Conservation (phyloP, 2,797 vertebrate genomes). For the Dryobates pubescens region DNA sequence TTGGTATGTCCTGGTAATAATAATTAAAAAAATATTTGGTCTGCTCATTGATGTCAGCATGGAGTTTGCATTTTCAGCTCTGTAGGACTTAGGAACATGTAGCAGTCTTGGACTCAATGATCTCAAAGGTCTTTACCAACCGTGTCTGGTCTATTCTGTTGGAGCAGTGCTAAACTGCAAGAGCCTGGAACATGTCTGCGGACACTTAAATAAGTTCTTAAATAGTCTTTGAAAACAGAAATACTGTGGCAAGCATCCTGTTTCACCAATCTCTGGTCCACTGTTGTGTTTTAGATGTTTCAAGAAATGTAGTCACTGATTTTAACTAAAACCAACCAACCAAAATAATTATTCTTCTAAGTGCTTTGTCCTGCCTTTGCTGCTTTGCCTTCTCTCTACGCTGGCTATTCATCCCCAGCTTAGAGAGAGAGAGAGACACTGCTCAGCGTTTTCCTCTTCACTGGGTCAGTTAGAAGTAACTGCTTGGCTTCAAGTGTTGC, state of each 20-base stretch:
- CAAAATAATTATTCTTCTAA: neutral
- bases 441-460: neutral
- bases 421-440: neutral
- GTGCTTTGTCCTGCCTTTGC: neutral
- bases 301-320: neutral
- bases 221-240: neutral
- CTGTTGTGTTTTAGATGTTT: neutral
- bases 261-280: neutral
- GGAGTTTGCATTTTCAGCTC: neutral
- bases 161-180: neutral
- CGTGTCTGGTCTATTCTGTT: too few relatives aligned
- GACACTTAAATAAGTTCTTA: neutral
- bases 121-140: too few relatives aligned
- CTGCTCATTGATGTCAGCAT: neutral
- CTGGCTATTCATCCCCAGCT: neutral
- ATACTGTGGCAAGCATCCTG: neutral
- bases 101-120: too few relatives aligned
- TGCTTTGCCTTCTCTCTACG: neutral
- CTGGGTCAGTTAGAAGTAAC: slow-evolving; percentile 29
- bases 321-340: neutral
- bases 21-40: neutral
- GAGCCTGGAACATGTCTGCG: neutral
- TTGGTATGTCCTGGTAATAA: neutral
- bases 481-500: neutral
- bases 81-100: neutral